phyloP scores from a whole-genome alignment of 2,797 vertebrate genomes.

The Smutsia temminckii region DNA sequence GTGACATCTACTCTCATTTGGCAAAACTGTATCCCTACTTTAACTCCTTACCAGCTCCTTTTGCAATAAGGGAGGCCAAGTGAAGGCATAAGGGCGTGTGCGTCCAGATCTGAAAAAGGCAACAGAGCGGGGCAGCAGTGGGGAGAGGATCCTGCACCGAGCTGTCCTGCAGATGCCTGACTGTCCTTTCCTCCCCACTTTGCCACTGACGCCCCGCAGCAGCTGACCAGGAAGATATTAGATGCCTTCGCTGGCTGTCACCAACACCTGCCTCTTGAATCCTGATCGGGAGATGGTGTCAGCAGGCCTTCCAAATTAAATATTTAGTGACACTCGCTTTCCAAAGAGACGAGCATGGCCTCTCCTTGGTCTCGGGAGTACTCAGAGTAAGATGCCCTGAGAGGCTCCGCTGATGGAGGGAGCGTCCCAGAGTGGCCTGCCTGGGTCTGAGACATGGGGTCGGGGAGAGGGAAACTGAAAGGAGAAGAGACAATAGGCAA shows the following conservation, averaged over 20 bases:
- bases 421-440: not conserved
- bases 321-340: slow-evolving; percentile 62
- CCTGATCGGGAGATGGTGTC: slow-evolving; percentile 41
- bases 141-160: not conserved
- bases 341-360: not conserved
- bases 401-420: not conserved
- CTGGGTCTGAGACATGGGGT: not conserved
- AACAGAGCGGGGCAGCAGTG: not conserved
- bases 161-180: slow-evolving; percentile 20
- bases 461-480: not conserved
- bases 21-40: rapidly evolving
- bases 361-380: not conserved
- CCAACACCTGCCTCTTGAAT: slow-evolving; percentile 54
- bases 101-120: not conserved
- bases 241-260: slow-evolving; percentile 73
- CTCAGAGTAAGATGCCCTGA: not conserved
- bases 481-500: not conserved
- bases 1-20: not conserved
- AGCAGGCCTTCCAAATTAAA: slow-evolving; percentile 63
- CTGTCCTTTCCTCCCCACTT: slow-evolving; percentile 17
- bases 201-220: not conserved
- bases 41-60: not conserved
- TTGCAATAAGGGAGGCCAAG: not conserved
- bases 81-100: not conserved
- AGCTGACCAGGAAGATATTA: slow-evolving; percentile 69